phyloP scores from a whole-genome alignment of 2,797 vertebrate species.

The Pangasius djambal region DNA sequence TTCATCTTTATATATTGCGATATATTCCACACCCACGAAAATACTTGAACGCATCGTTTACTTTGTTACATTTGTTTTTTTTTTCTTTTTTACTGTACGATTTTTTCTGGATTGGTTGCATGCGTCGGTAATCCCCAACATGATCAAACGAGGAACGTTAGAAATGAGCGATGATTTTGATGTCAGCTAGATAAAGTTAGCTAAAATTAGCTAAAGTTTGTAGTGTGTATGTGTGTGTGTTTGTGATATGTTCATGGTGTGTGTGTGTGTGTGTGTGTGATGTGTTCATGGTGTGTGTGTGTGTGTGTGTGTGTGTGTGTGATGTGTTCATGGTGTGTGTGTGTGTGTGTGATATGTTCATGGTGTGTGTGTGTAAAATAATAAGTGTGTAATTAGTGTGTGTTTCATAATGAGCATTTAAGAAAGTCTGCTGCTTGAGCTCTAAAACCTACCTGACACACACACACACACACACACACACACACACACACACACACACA shows the following conservation, averaged over 20 bases:
- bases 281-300: neutral
- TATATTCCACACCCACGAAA: neutral
- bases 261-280: conserved; percentile 29
- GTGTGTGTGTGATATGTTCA: neutral
- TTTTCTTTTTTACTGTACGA: no score
- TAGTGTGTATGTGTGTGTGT: no score
- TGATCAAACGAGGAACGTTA: no score
- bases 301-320: conserved; percentile 12
- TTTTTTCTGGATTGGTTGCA: no score
- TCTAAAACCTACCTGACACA: neutral
- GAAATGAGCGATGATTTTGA: no score
- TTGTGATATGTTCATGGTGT: neutral
- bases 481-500: conserved; percentile 27
- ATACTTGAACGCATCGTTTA: no score
- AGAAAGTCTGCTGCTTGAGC: neutral
- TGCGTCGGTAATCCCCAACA: no score
- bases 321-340: conserved; percentile 9
- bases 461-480: conserved; percentile 6
- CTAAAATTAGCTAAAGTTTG: no score
- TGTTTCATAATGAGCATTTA: neutral
- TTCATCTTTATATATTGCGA: no score
- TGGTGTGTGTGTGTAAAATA: conserved; percentile 22
- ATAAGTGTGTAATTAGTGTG: neutral
- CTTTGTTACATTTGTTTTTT: no score
- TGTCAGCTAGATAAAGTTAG: no score